Conservation (phyloP, 1,140 invertebrate genomes). For the Thrips palmi region DNA sequence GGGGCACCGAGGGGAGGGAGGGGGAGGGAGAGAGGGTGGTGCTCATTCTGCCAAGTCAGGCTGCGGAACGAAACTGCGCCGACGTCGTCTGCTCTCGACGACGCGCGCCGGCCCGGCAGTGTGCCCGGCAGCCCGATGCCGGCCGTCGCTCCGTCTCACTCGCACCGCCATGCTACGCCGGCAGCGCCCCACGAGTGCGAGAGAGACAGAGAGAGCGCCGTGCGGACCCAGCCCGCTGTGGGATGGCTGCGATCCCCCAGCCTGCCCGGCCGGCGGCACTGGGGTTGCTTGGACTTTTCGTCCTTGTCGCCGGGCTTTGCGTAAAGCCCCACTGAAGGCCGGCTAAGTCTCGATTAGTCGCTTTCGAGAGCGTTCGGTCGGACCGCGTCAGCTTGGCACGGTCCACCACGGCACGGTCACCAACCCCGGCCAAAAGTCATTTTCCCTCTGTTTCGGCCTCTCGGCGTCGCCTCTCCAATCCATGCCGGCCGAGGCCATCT, state of each 20-base stretch:
- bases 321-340: no score
- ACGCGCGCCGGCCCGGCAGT: not conserved
- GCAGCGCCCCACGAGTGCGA: not conserved
- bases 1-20: slow-evolving; percentile 1
- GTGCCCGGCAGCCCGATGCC: not conserved
- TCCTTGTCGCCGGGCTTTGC: no score
- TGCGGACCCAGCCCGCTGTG: not conserved
- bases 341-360: no score
- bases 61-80: not conserved
- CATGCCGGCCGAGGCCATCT: no score
- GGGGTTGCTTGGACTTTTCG: no score
- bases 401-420: no score
- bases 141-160: not conserved
- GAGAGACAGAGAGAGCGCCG: slow-evolving; percentile 15
- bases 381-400: no score
- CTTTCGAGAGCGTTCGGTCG: no score
- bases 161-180: not conserved
- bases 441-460: no score
- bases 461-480: no score
- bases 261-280: no score
- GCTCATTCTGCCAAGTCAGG: not conserved
- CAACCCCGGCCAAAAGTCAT: no score
- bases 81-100: not conserved
- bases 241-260: not conserved
- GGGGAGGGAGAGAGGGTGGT: slow-evolving; percentile 11